Percentiles rank a stretch among this genome's conserved stretches.
Conservation (phyloP, 2,888 invertebrate species). For the Sericinus montela region DNA sequence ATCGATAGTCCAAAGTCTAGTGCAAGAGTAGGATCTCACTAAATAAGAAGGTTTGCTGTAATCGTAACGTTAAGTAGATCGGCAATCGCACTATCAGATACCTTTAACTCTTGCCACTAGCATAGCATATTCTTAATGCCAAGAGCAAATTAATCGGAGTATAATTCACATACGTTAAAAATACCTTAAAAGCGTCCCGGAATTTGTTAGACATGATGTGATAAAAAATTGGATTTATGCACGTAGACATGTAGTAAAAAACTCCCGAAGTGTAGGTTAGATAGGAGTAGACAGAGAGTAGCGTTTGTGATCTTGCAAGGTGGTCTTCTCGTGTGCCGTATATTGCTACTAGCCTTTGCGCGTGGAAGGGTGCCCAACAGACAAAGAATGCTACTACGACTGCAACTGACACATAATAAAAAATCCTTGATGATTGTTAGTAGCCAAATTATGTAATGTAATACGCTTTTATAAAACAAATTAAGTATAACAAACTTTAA, state of each 20-base stretch:
- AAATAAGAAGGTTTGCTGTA: too few relatives aligned
- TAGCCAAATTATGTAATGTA: too few relatives aligned
- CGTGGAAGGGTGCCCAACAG: conserved; percentile 96
- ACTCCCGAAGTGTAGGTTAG: conserved; percentile 92
- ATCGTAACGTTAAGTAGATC: too few relatives aligned
- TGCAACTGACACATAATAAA: conserved; percentile 81
- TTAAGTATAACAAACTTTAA: too few relatives aligned
- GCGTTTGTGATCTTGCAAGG: conserved; percentile 53
- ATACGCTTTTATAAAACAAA: too few relatives aligned
- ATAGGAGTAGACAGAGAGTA: conserved; percentile 81
- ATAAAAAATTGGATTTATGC: conserved; percentile 95
- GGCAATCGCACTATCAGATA: too few relatives aligned
- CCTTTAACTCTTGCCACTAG: too few relatives aligned
- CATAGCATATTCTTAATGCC: too few relatives aligned
- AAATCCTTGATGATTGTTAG: neutral
- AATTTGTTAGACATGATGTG: conserved; percentile 97
- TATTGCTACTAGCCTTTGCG: conserved; percentile 90
- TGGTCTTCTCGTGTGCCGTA: conserved; percentile 80
- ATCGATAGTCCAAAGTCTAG: too few relatives aligned
- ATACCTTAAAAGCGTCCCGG: conserved; percentile 94
- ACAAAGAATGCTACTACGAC: conserved; percentile 94
- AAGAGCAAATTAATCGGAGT: too few relatives aligned
- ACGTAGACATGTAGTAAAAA: conserved; percentile 94
- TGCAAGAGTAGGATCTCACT: too few relatives aligned
- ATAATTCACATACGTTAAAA: neutral